Percentiles rank a stretch among this genome's conserved stretches.
Conservation (phyloP, 2,888 invertebrate species). For the Hirtodrosophila histrioides region DNA sequence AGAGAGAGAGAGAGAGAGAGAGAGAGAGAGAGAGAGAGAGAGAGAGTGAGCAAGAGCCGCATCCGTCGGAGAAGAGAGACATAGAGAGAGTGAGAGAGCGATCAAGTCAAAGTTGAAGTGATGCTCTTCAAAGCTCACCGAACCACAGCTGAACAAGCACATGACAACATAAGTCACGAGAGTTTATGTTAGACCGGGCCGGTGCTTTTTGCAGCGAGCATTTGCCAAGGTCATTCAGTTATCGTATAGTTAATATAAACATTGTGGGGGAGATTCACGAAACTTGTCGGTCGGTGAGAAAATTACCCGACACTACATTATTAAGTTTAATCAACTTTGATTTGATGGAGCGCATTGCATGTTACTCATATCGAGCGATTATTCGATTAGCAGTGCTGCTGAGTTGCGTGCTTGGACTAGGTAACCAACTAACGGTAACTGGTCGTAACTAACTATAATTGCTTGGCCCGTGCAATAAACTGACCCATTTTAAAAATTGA, state of each 20-base stretch:
- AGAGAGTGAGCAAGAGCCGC: conserved; percentile 1
- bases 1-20: neutral
- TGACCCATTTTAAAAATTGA: conserved; percentile 38
- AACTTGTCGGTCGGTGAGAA: neutral
- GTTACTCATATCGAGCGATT: conserved; percentile 8
- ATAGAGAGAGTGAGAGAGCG: neutral
- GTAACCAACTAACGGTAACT: conserved; percentile 44
- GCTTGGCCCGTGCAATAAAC: conserved; percentile 28
- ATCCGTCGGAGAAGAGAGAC: neutral
- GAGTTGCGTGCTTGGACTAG: conserved; percentile 41
- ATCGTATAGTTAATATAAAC: conserved; percentile 34
- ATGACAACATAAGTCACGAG: conserved; percentile 60
- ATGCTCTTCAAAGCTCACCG: conserved; percentile 31
- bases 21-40: neutral
- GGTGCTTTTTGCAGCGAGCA: conserved; percentile 31
- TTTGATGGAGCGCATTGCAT: conserved; percentile 36
- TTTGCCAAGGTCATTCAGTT: conserved; percentile 47
- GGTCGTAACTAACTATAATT: conserved; percentile 59
- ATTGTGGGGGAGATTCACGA: no score
- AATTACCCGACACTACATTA: conserved; percentile 14
- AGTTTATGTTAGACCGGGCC: conserved; percentile 49
- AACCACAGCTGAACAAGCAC: conserved; percentile 29
- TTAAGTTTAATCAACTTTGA: conserved; percentile 48
- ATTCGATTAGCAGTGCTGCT: conserved; percentile 13
- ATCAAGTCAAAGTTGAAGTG: conserved; percentile 16